phyloP scores from a whole-genome alignment of 2,113 vertebrate genomes.

The Nothobranchius kuhntae region DNA sequence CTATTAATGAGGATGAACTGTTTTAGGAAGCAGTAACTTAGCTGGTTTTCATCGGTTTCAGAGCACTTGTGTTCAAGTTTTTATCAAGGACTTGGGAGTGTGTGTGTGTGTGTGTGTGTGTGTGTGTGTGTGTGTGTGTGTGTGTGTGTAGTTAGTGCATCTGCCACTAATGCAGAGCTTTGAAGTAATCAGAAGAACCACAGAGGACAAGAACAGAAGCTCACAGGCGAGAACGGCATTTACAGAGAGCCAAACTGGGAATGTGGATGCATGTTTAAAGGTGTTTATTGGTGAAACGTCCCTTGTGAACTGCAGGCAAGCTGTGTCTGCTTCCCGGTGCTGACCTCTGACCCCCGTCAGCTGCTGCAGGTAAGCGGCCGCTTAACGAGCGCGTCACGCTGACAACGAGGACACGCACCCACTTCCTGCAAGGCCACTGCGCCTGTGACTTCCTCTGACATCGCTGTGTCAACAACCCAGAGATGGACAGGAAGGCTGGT shows the following conservation, averaged over 20 bases:
- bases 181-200: conserved; percentile 54
- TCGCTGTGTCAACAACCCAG: conserved; percentile 70
- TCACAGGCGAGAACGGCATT: conserved; percentile 24
- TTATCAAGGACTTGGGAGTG: conserved; percentile 43
- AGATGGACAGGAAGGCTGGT: conserved; percentile 52
- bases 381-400: conserved; percentile 27
- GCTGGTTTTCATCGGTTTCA: conserved; percentile 19
- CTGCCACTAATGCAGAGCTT: conserved; percentile 61
- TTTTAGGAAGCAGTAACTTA: conserved; percentile 63
- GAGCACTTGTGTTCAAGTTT: conserved; percentile 17
- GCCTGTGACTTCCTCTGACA: conserved; percentile 53
- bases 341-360: conserved; percentile 38
- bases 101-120: conserved; percentile 40
- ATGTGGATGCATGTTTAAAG: conserved; percentile 12
- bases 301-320: conserved; percentile 2
- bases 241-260: conserved; percentile 24
- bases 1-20: conserved; percentile 73
- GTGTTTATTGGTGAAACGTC: conserved; percentile 40
- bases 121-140: conserved; percentile 55
- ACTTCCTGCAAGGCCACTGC: conserved; percentile 47
- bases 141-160: conserved; percentile 61
- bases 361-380: conserved; percentile 43
- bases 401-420: conserved; percentile 4
- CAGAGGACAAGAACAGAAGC: conserved; percentile 36
- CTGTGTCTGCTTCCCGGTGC: conserved; percentile 2